These are phyloP conservation scores for Brachyhypopomus occidentalis DNA, from an alignment of 2,113 vertebrate species.

Conservation along the genomic window DNA sequence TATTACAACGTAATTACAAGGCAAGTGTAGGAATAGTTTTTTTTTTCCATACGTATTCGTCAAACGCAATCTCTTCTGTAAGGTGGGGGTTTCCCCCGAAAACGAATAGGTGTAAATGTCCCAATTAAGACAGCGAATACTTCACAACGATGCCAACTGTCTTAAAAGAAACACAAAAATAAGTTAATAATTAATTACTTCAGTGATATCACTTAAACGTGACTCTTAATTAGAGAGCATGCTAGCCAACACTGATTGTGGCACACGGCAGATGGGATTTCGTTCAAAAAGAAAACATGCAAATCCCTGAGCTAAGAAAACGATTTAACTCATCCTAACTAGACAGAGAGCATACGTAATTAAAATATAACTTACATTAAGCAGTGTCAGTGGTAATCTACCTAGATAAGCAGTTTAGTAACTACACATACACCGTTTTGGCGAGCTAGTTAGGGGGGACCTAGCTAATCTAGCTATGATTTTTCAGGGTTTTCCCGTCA, in stretches of 20 bases:
- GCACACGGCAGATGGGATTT: neutral
- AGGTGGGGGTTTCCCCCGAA: slow-evolving; percentile 42
- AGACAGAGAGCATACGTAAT: too few relatives aligned
- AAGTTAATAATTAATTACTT: too few relatives aligned
- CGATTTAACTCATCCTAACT: too few relatives aligned
- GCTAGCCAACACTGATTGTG: neutral
- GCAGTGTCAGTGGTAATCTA: too few relatives aligned
- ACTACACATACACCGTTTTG: too few relatives aligned
- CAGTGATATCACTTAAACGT: too few relatives aligned
- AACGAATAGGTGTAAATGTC: neutral
- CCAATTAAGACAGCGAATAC: neutral
- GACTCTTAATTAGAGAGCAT: neutral
- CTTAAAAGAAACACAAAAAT: neutral
- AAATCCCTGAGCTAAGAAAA: neutral
- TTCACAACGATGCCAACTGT: neutral
- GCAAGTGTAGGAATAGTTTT: neutral
- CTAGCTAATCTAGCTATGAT: neutral
- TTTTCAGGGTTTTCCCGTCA: neutral
- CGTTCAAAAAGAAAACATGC: neutral
- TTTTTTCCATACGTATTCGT: slow-evolving; percentile 37
- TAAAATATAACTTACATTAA: too few relatives aligned
- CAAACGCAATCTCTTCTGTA: slow-evolving; percentile 21
- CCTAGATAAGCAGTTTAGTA: too few relatives aligned
- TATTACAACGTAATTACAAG: too few relatives aligned
- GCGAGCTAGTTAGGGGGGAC: too few relatives aligned